phyloP scores from a whole-genome alignment of 1,140 invertebrate genomes.

The Meloidogyne hapla region DNA sequence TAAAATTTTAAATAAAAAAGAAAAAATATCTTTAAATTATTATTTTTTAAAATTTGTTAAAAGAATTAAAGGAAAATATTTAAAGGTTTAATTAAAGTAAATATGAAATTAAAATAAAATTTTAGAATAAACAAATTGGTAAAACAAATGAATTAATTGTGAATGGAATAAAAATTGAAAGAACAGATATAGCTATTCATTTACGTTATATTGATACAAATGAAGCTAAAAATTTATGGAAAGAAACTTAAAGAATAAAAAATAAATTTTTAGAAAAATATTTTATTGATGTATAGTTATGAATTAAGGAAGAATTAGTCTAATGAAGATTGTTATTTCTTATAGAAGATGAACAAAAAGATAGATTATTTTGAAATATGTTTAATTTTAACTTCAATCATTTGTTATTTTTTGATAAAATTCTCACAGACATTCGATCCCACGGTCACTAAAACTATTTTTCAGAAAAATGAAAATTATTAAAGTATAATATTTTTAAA shows the following conservation, averaged over 20 bases:
- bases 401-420: no score
- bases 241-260: not conserved
- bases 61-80: not conserved
- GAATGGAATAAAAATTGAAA: not conserved
- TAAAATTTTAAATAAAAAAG: not conserved
- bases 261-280: not conserved
- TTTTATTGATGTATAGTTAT: not conserved
- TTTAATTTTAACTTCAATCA: no score
- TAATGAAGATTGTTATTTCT: no score
- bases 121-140: not conserved
- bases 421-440: no score
- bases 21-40: not conserved
- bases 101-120: not conserved
- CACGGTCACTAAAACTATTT: no score
- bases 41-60: not conserved
- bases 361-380: no score
- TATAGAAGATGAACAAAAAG: no score
- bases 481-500: no score
- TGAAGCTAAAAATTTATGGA: not conserved
- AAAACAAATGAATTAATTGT: no score
- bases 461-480: no score
- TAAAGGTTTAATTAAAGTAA: not conserved
- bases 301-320: no score
- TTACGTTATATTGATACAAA: not conserved
- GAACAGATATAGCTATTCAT: not conserved